Percentiles rank a stretch among this genome's conserved stretches.
These are phyloP conservation scores for Nasua narica DNA, from an alignment of 2,797 vertebrate genomes.

Conservation along the genomic window DNA sequence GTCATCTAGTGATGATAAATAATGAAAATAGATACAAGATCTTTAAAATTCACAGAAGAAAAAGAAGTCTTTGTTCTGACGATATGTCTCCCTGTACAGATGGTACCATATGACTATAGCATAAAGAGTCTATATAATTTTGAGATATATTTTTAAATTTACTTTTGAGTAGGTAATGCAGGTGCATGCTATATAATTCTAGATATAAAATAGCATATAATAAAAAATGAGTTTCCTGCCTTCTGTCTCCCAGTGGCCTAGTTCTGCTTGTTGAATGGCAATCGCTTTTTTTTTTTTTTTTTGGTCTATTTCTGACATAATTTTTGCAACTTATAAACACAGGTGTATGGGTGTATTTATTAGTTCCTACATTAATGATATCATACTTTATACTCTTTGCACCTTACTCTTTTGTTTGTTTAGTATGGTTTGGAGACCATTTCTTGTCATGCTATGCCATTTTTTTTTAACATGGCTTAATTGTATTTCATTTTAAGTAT, in stretches of 20 bases:
- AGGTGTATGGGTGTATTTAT: neutral
- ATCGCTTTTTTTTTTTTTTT: neutral
- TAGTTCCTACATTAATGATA: neutral
- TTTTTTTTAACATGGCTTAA: neutral
- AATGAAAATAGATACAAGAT: conserved; percentile 22
- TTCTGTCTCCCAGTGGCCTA: neutral
- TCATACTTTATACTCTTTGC: neutral
- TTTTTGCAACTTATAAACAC: neutral
- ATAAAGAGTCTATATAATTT: neutral
- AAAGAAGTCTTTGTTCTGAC: neutral
- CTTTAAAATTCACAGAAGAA: conserved; percentile 24
- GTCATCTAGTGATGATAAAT: neutral
- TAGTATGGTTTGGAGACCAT: neutral
- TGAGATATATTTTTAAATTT: neutral
- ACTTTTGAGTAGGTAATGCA: neutral
- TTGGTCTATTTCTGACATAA: neutral
- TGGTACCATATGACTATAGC: neutral
- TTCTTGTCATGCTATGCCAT: neutral
- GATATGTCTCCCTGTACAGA: neutral
- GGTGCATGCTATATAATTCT: neutral
- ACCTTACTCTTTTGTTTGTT: neutral
- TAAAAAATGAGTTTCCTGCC: neutral
- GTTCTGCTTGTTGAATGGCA: neutral
- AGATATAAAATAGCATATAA: neutral
- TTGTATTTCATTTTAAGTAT: neutral